A percentile compares a stretch with the other conserved stretches of the same genome.
phyloP scores from a whole-genome alignment of 2,888 invertebrate genomes.

The Oxystoma pomonae region DNA sequence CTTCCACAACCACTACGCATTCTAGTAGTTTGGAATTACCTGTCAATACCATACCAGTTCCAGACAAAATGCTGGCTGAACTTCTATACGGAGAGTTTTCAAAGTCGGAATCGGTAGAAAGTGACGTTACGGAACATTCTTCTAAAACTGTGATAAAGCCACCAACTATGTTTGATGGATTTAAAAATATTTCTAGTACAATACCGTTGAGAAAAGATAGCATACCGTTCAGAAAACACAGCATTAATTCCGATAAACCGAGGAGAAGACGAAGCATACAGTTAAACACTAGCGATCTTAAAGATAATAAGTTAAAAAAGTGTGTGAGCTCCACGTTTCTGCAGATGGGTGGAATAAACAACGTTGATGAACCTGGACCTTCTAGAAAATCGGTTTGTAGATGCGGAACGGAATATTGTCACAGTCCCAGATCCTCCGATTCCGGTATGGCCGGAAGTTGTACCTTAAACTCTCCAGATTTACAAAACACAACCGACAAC shows the following conservation, averaged over 20 bases:
- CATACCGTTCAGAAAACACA: conserved; percentile 50
- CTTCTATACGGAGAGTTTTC: conserved; percentile 47
- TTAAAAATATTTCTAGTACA: conserved; percentile 28
- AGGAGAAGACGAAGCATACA: conserved; percentile 43
- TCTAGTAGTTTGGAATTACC: conserved; percentile 57
- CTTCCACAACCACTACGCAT: conserved; percentile 48
- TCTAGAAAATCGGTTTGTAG: conserved; percentile 33
- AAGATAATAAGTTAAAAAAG: conserved; percentile 36
- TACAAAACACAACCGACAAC: conserved; percentile 39
- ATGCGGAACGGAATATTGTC: conserved; percentile 47
- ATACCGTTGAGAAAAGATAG: conserved; percentile 30
- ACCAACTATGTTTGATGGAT: conserved; percentile 54
- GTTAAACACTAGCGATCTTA: conserved; percentile 33
- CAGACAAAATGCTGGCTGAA: conserved; percentile 53
- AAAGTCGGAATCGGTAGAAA: conserved; percentile 37
- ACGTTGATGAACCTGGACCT: conserved; percentile 21
- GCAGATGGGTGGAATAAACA: conserved; percentile 28
- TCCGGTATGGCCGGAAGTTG: conserved; percentile 85
- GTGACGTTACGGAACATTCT: conserved; percentile 33
- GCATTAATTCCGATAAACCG: conserved; percentile 59
- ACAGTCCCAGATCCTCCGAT: conserved; percentile 71
- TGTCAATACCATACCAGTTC: conserved; percentile 49
- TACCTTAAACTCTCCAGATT: conserved; percentile 67
- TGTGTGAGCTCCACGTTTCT: conserved; percentile 53
- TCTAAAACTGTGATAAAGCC: conserved; percentile 48